A percentile compares a stretch with the other conserved stretches of the same genome.
Conservation (phyloP, 2,888 invertebrate genomes). For the Parnassius orleans region DNA sequence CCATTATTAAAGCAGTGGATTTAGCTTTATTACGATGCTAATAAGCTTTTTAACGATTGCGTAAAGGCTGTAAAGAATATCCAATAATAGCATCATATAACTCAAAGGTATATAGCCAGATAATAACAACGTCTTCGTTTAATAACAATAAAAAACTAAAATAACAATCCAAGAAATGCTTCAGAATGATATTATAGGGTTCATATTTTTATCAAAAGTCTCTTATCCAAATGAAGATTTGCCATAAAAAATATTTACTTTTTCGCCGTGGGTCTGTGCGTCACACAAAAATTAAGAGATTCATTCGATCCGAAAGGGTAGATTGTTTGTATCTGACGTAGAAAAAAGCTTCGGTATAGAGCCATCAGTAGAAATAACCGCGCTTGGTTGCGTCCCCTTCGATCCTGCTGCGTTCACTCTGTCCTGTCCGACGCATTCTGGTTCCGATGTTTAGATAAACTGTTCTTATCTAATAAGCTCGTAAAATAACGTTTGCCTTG, state of each 20-base stretch:
- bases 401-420: slow-evolving; percentile 51
- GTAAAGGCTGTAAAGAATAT: not conserved
- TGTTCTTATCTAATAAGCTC: slow-evolving; percentile 56
- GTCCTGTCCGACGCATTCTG: slow-evolving; percentile 60
- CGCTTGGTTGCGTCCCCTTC: slow-evolving; percentile 66
- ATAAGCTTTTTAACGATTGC: slow-evolving; percentile 17
- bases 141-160: too few relatives aligned
- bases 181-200: too few relatives aligned
- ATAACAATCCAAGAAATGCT: too few relatives aligned
- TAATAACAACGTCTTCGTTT: too few relatives aligned
- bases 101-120: too few relatives aligned
- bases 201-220: too few relatives aligned
- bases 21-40: slow-evolving; percentile 19
- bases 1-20: slow-evolving; percentile 6
- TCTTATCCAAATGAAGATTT: too few relatives aligned
- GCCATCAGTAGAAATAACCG: slow-evolving; percentile 62
- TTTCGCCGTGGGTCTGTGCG: slow-evolving; percentile 45
- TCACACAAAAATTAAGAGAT: slow-evolving; percentile 74
- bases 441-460: slow-evolving; percentile 77
- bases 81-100: not conserved
- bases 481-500: slow-evolving; percentile 63
- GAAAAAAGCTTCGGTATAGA: slow-evolving; percentile 66
- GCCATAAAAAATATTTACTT: too few relatives aligned
- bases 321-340: slow-evolving; percentile 70
- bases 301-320: slow-evolving; percentile 76